Percentiles rank a stretch among this genome's conserved stretches.
Evolutionary conservation across 2,113 vertebrate genomes (phyloP).

Genomic region (Barnardius zonarius): DNA sequence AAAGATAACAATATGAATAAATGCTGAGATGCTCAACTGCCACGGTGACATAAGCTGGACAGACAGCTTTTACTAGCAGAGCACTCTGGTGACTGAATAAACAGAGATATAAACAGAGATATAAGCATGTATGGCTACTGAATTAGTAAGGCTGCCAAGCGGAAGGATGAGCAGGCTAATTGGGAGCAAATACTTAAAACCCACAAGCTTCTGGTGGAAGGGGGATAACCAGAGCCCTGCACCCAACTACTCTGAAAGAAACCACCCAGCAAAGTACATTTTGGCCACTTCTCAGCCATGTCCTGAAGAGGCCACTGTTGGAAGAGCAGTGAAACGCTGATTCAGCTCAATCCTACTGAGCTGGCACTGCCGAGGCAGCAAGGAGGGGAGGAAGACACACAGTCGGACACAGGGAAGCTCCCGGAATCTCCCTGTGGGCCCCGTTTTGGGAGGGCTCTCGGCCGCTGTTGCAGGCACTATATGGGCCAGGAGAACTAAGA

Average conservation of each 20-base stretch:
- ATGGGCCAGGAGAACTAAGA: not conserved
- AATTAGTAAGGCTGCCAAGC: not conserved
- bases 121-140: not conserved
- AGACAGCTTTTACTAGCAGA: not conserved
- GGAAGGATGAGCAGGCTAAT: not conserved
- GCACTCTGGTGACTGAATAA: not conserved
- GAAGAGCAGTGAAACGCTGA: not conserved
- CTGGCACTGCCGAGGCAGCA: rapidly evolving
- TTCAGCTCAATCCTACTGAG: not conserved
- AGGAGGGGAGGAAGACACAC: not conserved
- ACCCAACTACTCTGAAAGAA: not conserved
- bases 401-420: rapidly evolving
- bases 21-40: not conserved
- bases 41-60: not conserved
- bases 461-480: rapidly evolving
- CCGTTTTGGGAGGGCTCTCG: rapidly evolving
- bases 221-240: rapidly evolving
- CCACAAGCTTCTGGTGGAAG: not conserved
- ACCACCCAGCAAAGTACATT: not conserved
- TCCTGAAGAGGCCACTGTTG: rapidly evolving
- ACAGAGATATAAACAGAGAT: not conserved
- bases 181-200: not conserved
- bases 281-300: not conserved
- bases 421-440: rapidly evolving
- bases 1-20: not conserved